Evolutionary conservation across 92 coral and sea anemone species (phyloP).

Genomic region (Micromussa lordhowensis): DNA sequence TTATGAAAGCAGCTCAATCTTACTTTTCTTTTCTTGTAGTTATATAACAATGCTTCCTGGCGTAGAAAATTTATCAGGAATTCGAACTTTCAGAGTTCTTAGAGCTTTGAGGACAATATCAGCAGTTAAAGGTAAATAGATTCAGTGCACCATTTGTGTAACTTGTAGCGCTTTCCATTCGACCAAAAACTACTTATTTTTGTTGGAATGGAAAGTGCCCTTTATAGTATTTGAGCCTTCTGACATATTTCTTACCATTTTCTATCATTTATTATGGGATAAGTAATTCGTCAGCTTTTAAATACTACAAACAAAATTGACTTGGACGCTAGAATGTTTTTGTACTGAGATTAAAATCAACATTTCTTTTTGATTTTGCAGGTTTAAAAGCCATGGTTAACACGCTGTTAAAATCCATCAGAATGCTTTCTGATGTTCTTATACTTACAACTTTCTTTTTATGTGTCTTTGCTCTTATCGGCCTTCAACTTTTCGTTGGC

Average conservation of each 20-base stretch:
- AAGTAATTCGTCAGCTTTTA: too few species aligned
- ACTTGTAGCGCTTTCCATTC: too few species aligned
- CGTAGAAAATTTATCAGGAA: slow-evolving; percentile 93
- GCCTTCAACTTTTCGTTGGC: slow-evolving; percentile 95
- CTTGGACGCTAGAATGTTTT: neutral
- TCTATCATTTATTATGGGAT: too few species aligned
- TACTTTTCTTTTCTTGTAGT: slow-evolving; percentile 58
- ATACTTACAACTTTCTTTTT: slow-evolving; percentile 94
- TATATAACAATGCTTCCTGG: slow-evolving; percentile 96
- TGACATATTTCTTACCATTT: too few species aligned
- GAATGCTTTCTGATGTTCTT: slow-evolving; percentile 99
- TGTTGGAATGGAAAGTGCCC: too few species aligned
- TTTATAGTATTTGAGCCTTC: too few species aligned
- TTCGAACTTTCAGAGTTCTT: slow-evolving; percentile 96
- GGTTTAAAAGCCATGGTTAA: slow-evolving; percentile 99
- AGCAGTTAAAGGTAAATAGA: slow-evolving; percentile 88
- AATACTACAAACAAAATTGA: too few species aligned
- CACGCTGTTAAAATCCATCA: slow-evolving; percentile 97
- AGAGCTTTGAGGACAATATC: slow-evolving; percentile 99
- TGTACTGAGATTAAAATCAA: neutral
- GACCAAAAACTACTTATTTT: too few species aligned
- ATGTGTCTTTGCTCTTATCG: slow-evolving; percentile 98
- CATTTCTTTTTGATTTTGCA: slow-evolving; percentile 43
- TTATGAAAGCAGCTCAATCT: neutral
- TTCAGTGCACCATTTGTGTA: neutral